phyloP scores from a whole-genome alignment of 2,797 vertebrate genomes.

The Gymnoscopelus microlampas region DNA sequence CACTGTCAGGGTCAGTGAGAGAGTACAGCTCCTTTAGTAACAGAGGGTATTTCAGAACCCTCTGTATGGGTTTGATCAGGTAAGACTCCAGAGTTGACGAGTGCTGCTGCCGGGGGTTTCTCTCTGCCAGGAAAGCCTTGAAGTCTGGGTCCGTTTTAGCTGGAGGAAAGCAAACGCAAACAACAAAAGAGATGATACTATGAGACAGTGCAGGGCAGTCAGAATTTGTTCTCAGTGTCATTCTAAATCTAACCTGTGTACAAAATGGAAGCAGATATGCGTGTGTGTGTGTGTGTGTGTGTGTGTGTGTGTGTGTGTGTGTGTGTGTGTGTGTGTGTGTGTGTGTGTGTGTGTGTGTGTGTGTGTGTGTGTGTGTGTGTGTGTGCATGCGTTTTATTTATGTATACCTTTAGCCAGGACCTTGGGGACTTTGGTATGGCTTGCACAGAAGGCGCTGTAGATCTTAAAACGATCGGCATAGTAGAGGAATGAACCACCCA shows the following conservation, averaged over 20 bases:
- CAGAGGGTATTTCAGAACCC: slow-evolving; percentile 95
- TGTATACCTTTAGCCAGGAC: slow-evolving; percentile 94
- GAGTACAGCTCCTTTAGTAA: slow-evolving; percentile 92
- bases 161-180: slow-evolving; percentile 55
- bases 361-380: not conserved
- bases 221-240: too few relatives aligned
- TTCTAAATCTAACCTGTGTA: too few relatives aligned
- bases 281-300: not conserved
- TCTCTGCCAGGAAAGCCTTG: slow-evolving; percentile 93
- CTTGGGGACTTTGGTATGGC: slow-evolving; percentile 97
- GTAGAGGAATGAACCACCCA: slow-evolving; percentile 97
- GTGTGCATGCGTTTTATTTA: not conserved
- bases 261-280: too few relatives aligned
- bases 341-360: not conserved
- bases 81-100: slow-evolving; percentile 96
- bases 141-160: slow-evolving; percentile 93
- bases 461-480: slow-evolving; percentile 98
- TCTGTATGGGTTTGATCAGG: slow-evolving; percentile 98
- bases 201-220: too few relatives aligned
- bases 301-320: not conserved
- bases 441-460: slow-evolving; percentile 99
- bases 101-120: slow-evolving; percentile 93
- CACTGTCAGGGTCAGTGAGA: slow-evolving; percentile 92
- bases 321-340: not conserved
- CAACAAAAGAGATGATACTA: too few relatives aligned